phyloP scores from a whole-genome alignment of 2,113 vertebrate genomes.

The Numenius arquata region DNA sequence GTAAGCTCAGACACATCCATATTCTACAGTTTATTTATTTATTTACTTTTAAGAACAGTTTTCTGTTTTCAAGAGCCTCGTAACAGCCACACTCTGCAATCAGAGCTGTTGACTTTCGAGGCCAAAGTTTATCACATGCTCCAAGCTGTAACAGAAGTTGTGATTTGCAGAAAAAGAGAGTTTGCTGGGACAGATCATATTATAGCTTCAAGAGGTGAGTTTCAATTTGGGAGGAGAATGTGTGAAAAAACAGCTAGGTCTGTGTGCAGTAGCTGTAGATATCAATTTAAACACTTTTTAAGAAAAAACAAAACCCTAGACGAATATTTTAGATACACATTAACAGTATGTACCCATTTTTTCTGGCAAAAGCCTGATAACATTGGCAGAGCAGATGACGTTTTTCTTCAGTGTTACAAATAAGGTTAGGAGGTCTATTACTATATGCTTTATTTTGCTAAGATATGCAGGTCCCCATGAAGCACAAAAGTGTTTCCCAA shows the following conservation, averaged over 20 bases:
- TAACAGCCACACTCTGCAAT: background rate
- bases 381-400: background rate
- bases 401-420: background rate
- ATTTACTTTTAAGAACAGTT: background rate
- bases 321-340: fast-evolving
- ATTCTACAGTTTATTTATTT: background rate
- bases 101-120: background rate
- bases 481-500: too few relatives aligned
- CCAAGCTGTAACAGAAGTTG: background rate
- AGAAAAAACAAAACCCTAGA: background rate
- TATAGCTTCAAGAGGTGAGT: background rate
- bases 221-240: background rate
- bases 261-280: background rate
- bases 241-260: background rate
- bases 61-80: background rate
- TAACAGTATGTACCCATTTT: background rate
- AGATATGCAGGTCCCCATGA: too few relatives aligned
- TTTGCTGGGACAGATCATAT: background rate
- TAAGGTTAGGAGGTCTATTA: background rate
- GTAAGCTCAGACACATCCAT: background rate
- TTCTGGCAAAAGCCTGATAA: background rate
- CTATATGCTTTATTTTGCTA: too few relatives aligned
- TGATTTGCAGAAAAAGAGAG: background rate
- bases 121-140: background rate
- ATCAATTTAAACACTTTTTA: background rate